Evolutionary conservation across 2,113 vertebrate species (phyloP).

Genomic region (Pseudorasbora parva): DNA sequence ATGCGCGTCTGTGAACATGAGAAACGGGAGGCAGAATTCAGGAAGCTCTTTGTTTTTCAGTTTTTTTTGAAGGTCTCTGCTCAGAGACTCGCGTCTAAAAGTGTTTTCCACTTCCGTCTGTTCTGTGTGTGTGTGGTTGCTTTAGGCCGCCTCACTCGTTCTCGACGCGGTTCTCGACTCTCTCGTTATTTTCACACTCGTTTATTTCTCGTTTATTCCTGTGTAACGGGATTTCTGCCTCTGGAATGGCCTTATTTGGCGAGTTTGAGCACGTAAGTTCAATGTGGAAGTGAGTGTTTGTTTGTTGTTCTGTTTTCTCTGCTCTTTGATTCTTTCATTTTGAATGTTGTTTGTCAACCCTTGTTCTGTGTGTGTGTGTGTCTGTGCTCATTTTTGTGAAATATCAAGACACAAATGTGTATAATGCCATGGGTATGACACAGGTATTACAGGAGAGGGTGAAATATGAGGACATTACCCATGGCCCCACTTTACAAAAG

Average conservation of each 20-base stretch:
- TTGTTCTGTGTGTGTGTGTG: neutral
- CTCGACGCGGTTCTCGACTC: neutral
- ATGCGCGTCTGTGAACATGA: neutral
- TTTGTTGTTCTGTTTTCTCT: neutral
- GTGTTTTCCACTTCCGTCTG: slow-evolving; percentile 42
- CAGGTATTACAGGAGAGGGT: no score
- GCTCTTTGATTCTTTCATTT: neutral
- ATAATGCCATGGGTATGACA: no score
- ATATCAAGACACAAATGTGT: no score
- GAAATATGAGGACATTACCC: no score
- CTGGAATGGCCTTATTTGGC: neutral
- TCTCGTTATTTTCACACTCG: neutral
- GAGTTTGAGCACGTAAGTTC: slow-evolving; percentile 2
- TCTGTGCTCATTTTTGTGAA: no score
- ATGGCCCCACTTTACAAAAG: no score
- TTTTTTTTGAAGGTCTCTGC: neutral
- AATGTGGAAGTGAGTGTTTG: slow-evolving; percentile 17
- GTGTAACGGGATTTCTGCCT: neutral
- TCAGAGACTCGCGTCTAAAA: slow-evolving; percentile 17
- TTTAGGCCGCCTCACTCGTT: neutral
- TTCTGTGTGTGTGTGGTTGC: slow-evolving; percentile 9
- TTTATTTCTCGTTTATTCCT: fast-evolving
- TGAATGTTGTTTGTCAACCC: neutral
- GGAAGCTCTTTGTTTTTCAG: slow-evolving; percentile 36
- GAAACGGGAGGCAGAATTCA: slow-evolving; percentile 33